Conservation (phyloP, 2,797 vertebrate species). For the Hirundo rustica region DNA sequence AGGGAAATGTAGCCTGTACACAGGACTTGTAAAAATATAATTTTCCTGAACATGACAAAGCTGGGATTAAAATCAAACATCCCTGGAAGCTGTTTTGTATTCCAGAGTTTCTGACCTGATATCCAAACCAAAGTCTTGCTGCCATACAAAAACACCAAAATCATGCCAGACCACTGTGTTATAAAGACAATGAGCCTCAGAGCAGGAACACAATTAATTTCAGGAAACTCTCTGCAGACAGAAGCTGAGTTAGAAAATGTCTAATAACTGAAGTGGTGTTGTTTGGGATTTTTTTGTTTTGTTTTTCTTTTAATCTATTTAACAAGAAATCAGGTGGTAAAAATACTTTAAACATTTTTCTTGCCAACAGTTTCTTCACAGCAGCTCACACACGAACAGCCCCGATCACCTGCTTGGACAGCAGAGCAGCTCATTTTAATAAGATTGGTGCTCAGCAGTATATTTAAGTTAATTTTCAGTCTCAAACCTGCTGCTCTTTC, state of each 20-base stretch:
- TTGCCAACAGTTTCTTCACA: background rate
- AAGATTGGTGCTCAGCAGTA: background rate
- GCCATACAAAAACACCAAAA: background rate
- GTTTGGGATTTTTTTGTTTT: rapidly evolving
- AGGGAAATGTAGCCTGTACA: background rate
- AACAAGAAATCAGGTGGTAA: background rate
- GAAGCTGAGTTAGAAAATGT: background rate
- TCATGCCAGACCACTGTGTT: background rate
- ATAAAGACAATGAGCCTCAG: background rate
- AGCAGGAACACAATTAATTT: background rate
- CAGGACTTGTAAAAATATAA: background rate
- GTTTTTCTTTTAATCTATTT: background rate
- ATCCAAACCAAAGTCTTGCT: background rate
- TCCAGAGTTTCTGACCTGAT: background rate
- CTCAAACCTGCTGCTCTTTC: background rate
- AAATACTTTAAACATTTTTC: background rate
- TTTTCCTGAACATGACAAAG: background rate
- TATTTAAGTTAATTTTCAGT: background rate
- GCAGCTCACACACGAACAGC: background rate
- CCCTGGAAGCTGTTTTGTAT: background rate
- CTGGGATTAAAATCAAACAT: background rate
- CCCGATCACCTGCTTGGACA: background rate
- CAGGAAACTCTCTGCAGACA: background rate
- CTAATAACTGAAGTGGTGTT: background rate
- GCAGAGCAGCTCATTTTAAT: background rate